phyloP scores from a whole-genome alignment of 2,888 invertebrate species.

The Drosophila koepferae region DNA sequence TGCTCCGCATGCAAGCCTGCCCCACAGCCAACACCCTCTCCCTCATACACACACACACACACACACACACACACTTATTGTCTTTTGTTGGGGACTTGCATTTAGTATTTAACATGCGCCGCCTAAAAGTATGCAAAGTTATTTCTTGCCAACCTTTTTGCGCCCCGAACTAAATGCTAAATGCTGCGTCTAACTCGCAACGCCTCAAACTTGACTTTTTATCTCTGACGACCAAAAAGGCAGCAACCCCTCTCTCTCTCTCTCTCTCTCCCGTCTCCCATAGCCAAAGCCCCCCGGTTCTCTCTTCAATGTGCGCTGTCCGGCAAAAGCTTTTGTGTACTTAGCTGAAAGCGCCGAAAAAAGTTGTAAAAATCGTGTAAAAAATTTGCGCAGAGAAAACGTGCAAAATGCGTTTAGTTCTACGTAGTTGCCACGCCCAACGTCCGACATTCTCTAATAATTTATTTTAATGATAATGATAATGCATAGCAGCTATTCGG shows the following conservation, averaged over 20 bases:
- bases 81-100: slow-evolving; percentile 61
- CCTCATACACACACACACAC: neutral
- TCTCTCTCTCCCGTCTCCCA: neutral
- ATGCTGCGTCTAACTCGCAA: slow-evolving; percentile 63
- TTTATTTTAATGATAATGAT: slow-evolving; percentile 79
- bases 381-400: slow-evolving; percentile 74
- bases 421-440: slow-evolving; percentile 38
- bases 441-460: slow-evolving; percentile 72
- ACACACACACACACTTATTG: slow-evolving; percentile 49
- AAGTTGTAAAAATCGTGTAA: slow-evolving; percentile 81
- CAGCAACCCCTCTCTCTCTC: neutral
- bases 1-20: slow-evolving; percentile 45
- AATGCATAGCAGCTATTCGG: slow-evolving; percentile 71
- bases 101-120: slow-evolving; percentile 74
- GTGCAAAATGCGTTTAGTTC: slow-evolving; percentile 78
- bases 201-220: slow-evolving; percentile 71
- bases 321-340: slow-evolving; percentile 72
- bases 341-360: slow-evolving; percentile 65
- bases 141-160: slow-evolving; percentile 69
- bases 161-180: slow-evolving; percentile 57
- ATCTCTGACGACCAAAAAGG: slow-evolving; percentile 41
- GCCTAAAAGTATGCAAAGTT: slow-evolving; percentile 80
- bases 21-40: neutral
- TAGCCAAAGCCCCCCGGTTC: neutral
- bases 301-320: slow-evolving; percentile 24